These are phyloP conservation scores for Brevipalpus yothersi DNA, from an alignment of 1,140 invertebrate species.

Conservation along the genomic window DNA sequence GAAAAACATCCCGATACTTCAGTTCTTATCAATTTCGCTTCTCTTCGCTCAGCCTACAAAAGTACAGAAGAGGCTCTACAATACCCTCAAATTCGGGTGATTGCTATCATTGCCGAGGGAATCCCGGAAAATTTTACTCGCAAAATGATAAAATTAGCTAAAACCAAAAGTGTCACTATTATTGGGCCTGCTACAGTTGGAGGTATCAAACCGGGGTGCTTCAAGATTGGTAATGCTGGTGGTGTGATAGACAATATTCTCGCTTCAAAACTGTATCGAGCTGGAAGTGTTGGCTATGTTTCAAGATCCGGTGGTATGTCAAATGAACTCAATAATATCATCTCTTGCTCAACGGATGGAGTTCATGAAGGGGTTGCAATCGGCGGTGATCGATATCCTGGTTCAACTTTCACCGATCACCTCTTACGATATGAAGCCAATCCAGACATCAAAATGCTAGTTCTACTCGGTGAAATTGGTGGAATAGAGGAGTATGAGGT, in stretches of 20 bases:
- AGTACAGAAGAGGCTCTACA: conserved; percentile 78
- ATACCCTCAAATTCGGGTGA: conserved; percentile 77
- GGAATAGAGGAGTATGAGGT: conserved; percentile 97
- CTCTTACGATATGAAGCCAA: conserved; percentile 55
- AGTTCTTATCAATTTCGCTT: conserved; percentile 96
- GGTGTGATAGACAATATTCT: conserved; percentile 99
- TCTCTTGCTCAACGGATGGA: conserved; percentile 86
- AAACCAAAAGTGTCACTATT: conserved; percentile 50
- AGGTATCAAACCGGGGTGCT: conserved; percentile 93
- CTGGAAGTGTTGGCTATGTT: conserved; percentile 75
- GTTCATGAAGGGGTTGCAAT: conserved; percentile 96
- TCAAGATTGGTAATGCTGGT: conserved; percentile 98
- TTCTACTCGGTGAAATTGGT: conserved; percentile 82
- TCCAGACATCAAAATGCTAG: conserved; percentile 65
- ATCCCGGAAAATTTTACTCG: conserved; percentile 95
- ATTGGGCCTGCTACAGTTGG: conserved; percentile 92
- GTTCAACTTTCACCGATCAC: conserved; percentile 95
- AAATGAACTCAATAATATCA: conserved; percentile 96
- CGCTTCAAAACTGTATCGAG: conserved; percentile 82
- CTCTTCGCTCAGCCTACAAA: conserved; percentile 86
- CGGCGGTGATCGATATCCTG: conserved; percentile 93
- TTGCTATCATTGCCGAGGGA: conserved; percentile 96
- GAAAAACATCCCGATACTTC: conserved; percentile 79
- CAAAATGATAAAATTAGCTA: conserved; percentile 65
- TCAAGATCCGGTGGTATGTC: conserved; percentile 97